Base-by-base conservation (phyloP, 2,113 vertebrate species). In the Glareola pratincola region DNA sequence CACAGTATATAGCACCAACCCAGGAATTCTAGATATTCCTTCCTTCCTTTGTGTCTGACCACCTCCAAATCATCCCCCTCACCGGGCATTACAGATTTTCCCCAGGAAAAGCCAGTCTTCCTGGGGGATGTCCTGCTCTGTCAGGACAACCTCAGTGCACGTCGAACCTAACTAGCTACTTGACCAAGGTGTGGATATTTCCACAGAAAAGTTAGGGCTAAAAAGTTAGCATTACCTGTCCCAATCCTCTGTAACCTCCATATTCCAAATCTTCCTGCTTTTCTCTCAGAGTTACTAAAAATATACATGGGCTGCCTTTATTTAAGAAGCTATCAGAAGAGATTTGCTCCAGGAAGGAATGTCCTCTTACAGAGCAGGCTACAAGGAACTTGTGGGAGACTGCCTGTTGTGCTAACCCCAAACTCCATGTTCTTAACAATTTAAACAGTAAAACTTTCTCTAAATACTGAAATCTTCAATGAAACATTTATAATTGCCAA, bases 381-480 rank as follows among this genome's bases (percentile, higher is more conserved):
- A 97, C 80, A 97, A 97, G 95, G 95, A 97, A 95, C 91, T 96
- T 50, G 69, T 63, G 67, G 41, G 29, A 96, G 97, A 97, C 94
- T 97, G 95, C 95, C 95, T 96, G 91, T 97, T 95, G 95, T 96
- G 95, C 92, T 88, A 87, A 85, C 91, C 84, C 94, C 89, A 94
- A 97, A 97, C 94, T 97, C 92, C 76, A 95, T 0, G 73, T 96
- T 96, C 96, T 97, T 97, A 94, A 97, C 96, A 92, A 97, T 95
- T 95, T 92, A 91, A 97, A 96, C 92, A 88, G 77, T 97, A 88
- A 97, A 97, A 97, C 97, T 97, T 97, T 96, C 93, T 85, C 96
- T 95, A 97, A 96, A 97, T 96, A 96, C 89, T 85, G 84, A 97
- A 97, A 97, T 95, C 96, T 95, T 96, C 96, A 97, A 96, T 96